Conservation (phyloP, 2,888 invertebrate genomes). For the Trissolcus brochymenae region DNA sequence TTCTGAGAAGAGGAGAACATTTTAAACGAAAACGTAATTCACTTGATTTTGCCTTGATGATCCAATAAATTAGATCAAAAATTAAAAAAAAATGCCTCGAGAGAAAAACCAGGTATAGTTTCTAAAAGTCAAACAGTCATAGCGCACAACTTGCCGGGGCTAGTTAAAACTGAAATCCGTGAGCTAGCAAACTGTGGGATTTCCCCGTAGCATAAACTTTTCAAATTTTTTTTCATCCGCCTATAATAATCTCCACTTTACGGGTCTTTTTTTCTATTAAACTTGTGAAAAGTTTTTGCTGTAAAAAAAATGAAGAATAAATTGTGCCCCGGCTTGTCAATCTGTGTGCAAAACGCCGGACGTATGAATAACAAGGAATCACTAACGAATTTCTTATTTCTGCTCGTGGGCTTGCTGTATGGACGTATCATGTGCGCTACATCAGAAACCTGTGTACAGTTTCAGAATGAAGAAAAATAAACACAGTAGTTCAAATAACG, state of each 20-base stretch:
- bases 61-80: neutral
- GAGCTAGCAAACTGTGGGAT: slow-evolving; percentile 50
- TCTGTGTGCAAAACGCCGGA: slow-evolving; percentile 21
- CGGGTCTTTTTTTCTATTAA: slow-evolving; percentile 40
- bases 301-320: slow-evolving; percentile 47
- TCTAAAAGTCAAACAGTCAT: slow-evolving; percentile 1
- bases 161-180: slow-evolving; percentile 37
- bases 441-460: neutral
- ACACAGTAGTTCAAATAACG: slow-evolving; percentile 7
- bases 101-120: too few relatives aligned
- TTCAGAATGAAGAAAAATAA: slow-evolving; percentile 14
- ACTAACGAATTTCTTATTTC: slow-evolving; percentile 43
- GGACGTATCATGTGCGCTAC: slow-evolving; percentile 10
- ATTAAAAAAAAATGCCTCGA: slow-evolving; percentile 2
- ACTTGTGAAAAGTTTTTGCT: slow-evolving; percentile 54
- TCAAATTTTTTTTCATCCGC: slow-evolving; percentile 47
- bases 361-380: slow-evolving; percentile 40
- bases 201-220: slow-evolving; percentile 51
- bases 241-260: slow-evolving; percentile 54
- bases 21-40: neutral
- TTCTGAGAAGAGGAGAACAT: too few relatives aligned
- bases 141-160: slow-evolving; percentile 8
- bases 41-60: neutral
- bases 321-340: slow-evolving; percentile 37
- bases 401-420: slow-evolving; percentile 22